Conservation (phyloP, 2,797 vertebrate species). For the Pangasius djambal region DNA sequence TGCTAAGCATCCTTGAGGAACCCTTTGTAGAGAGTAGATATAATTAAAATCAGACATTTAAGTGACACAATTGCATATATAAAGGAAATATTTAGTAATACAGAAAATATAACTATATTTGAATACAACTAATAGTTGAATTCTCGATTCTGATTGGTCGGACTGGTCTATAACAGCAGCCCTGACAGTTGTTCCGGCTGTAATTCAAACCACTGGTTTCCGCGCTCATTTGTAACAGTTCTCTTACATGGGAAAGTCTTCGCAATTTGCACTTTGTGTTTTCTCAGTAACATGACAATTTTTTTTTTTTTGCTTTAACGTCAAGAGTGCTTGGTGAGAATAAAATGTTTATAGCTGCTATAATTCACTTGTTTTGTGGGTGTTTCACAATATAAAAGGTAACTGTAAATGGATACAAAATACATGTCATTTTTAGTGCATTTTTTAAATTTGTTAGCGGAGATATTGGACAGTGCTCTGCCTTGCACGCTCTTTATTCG, state of each 20-base stretch:
- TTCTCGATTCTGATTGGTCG: neutral
- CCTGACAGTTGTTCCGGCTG: neutral
- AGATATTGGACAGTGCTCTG: neutral
- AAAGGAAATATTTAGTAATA: neutral
- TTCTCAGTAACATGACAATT: neutral
- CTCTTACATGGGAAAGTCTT: neutral
- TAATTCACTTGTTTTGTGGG: neutral
- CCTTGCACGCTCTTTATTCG: neutral
- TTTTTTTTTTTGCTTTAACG: neutral
- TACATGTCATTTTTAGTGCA: neutral
- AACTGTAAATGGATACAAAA: neutral
- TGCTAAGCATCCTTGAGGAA: neutral
- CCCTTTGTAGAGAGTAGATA: neutral
- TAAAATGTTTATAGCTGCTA: neutral
- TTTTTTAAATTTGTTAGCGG: neutral
- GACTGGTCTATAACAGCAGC: neutral
- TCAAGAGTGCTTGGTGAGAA: neutral
- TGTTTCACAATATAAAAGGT: neutral
- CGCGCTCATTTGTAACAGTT: neutral
- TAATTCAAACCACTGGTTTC: neutral
- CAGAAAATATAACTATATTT: neutral
- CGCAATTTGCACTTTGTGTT: neutral
- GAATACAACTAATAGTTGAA: neutral
- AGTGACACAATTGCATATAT: neutral
- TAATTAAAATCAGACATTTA: neutral